Base-by-base conservation (phyloP, 2,797 vertebrate species). In the Steatocranus sp. region DNA sequence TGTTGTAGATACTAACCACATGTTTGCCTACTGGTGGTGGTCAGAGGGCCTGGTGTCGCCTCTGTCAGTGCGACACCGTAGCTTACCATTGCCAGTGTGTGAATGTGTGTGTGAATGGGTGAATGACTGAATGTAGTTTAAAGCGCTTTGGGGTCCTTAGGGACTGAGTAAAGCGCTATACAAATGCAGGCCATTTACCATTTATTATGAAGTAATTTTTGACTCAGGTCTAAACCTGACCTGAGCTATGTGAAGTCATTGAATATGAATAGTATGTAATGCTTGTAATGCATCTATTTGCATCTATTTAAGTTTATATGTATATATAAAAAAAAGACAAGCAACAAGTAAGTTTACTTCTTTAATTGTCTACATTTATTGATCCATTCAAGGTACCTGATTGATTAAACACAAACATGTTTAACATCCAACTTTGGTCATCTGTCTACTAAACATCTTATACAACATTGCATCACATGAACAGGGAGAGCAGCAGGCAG, bases 401-500 rank as follows among this genome's bases (percentile, higher is more conserved):
- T 63, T 75, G 7, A 86, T 84, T 74, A 53, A 88, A 88, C 50
- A 78, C 68, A 87, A 54, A 87, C n/a, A 76, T 9, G 87, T 68
- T 78, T 81, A 81, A 76, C 27, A 68, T 79, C 61, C 83, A 91
- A 12, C 11, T 77, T 82, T 14, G 76, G n/a, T 34, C 12, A 6
- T 63, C 17, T 27, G 43, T 85, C 78, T 43, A 78, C 17, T 78
- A 84, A 87, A 79, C 51, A 70, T 78, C 6, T 80, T 82, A 43
- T 49, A 8, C 51, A 58, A 79, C 53, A 54, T 43, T 63, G 15
- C 50, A 80, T 82, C 77, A 92, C 85, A 92, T 85, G 49, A 76
- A 87, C 27, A 63, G 75, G 90, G 84, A 88, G 75, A 91, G 86
- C 75, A 87, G 82, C 89, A 91, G 83, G 89, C 89, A 84, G 90